These are phyloP conservation scores for Cranoglanis bouderius DNA, from an alignment of 2,113 vertebrate genomes.

Conservation along the genomic window DNA sequence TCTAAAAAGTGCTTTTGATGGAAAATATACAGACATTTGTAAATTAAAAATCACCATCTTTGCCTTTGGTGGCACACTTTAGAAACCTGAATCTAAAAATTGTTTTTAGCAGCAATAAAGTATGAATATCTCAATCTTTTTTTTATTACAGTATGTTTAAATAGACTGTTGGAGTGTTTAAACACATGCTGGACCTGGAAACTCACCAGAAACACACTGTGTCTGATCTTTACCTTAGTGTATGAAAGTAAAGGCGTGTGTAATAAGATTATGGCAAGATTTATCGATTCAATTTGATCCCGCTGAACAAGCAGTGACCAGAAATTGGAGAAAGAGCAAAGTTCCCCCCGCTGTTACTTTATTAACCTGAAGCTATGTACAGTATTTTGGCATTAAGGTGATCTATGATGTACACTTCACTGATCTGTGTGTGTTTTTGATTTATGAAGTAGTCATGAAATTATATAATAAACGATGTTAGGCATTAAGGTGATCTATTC, in stretches of 20 bases:
- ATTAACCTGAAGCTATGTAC: not conserved
- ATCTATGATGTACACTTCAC: not conserved
- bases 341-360: not conserved
- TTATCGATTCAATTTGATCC: not conserved
- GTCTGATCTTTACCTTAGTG: not conserved
- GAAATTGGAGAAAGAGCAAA: not conserved
- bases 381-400: not conserved
- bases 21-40: not conserved
- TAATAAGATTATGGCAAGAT: not conserved
- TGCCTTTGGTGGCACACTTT: not conserved
- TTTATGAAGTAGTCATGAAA: conserved; percentile 42
- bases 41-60: not conserved
- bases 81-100: not conserved
- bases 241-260: not conserved
- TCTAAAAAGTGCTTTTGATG: not conserved
- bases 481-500: conserved; percentile 43
- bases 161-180: not conserved
- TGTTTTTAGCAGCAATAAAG: not conserved
- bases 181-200: not conserved
- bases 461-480: conserved; percentile 32
- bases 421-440: conserved; percentile 1
- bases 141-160: not conserved
- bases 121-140: not conserved
- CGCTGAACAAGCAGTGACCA: not conserved
- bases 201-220: not conserved